Conservation (phyloP, 1,140 invertebrate genomes). For the Ganaspis sp. region DNA sequence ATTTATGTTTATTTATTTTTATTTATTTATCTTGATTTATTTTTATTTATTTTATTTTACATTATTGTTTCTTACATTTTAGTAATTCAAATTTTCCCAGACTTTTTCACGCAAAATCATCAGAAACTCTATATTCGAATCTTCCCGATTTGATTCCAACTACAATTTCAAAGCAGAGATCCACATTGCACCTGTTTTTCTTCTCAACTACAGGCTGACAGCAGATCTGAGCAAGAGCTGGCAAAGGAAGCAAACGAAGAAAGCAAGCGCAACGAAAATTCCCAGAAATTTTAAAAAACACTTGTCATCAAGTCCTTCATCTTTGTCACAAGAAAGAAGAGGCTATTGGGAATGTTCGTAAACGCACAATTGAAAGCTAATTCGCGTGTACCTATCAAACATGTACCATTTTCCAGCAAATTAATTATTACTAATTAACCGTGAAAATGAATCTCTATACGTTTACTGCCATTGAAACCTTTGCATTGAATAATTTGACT, state of each 20-base stretch:
- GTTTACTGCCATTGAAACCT: too few relatives aligned
- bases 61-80: too few relatives aligned
- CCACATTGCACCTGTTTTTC: constrained; percentile 50
- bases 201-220: constrained; percentile 50
- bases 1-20: too few relatives aligned
- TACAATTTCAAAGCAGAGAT: constrained; percentile 20
- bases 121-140: neutral
- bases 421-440: too few relatives aligned
- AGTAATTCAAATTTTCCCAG: too few relatives aligned
- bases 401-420: too few relatives aligned
- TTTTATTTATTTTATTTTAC: too few relatives aligned
- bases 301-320: neutral
- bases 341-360: neutral
- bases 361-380: neutral
- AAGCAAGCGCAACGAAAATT: constrained; percentile 22
- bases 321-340: constrained; percentile 18
- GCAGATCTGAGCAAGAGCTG: constrained; percentile 67
- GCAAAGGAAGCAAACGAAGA: constrained; percentile 32
- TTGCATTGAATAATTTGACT: too few relatives aligned
- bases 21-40: too few relatives aligned
- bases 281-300: neutral
- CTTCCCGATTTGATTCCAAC: neutral
- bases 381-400: too few relatives aligned
- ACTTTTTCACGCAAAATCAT: too few relatives aligned
- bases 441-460: too few relatives aligned